These are phyloP conservation scores for Diarsia mendica DNA, from an alignment of 2,888 invertebrate species.

Conservation along the genomic window DNA sequence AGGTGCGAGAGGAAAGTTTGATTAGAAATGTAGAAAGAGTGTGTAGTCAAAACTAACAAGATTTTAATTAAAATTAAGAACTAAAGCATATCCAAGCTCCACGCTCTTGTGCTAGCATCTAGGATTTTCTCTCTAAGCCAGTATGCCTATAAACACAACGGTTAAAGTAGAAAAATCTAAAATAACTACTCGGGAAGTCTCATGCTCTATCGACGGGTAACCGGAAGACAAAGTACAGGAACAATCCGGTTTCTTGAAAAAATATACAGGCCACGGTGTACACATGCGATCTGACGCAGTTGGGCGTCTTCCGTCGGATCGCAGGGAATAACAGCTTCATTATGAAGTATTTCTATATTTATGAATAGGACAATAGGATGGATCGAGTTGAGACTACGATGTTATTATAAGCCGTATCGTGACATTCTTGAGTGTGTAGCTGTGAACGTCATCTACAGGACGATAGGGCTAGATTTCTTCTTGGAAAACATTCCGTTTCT, in stretches of 20 bases:
- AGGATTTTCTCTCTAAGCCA: too few relatives aligned
- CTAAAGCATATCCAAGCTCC: too few relatives aligned
- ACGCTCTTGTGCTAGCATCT: too few relatives aligned
- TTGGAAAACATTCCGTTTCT: background rate
- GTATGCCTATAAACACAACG: background rate
- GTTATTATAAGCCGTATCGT: constrained; percentile 27
- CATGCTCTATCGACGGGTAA: constrained; percentile 1
- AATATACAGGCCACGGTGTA: constrained; percentile 33
- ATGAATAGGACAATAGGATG: constrained; percentile 31
- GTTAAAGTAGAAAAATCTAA: background rate
- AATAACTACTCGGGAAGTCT: constrained; percentile 5
- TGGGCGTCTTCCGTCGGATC: constrained; percentile 44
- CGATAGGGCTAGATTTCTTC: background rate
- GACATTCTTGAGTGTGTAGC: constrained; percentile 30
- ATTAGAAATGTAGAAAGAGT: too few relatives aligned
- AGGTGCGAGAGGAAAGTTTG: too few relatives aligned
- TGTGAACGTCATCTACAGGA: constrained; percentile 24
- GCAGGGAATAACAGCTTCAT: constrained; percentile 7
- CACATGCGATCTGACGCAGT: constrained; percentile 38
- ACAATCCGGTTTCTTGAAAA: constrained; percentile 38
- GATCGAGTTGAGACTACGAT: constrained; percentile 28
- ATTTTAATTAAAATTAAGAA: too few relatives aligned
- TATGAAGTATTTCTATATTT: constrained; percentile 26
- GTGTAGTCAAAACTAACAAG: too few relatives aligned
- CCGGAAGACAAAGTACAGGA: constrained; percentile 32